phyloP scores from a whole-genome alignment of 2,797 vertebrate genomes.

The Argentina silus region DNA sequence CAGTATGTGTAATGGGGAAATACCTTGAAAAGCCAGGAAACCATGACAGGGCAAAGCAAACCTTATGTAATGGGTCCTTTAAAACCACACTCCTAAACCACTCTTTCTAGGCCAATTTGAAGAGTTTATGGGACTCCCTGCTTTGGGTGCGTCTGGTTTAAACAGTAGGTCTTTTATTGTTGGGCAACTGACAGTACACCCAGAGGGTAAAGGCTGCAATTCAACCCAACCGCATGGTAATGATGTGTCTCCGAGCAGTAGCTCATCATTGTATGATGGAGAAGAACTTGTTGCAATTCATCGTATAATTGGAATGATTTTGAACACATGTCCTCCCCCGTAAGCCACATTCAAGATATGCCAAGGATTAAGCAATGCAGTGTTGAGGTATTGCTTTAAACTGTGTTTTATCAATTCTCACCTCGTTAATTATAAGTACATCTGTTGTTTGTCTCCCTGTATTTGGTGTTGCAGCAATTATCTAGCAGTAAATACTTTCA shows the following conservation, averaged over 20 bases:
- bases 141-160: conserved; percentile 33
- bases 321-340: too few relatives aligned
- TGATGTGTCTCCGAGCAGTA: too few relatives aligned
- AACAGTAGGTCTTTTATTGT: conserved; percentile 33
- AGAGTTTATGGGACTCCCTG: conserved; percentile 33
- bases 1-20: conserved; percentile 57
- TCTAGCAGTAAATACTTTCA: neutral
- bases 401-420: too few relatives aligned
- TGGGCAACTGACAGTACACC: conserved; percentile 21
- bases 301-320: too few relatives aligned
- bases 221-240: neutral
- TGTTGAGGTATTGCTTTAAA: too few relatives aligned
- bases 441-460: neutral
- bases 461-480: neutral
- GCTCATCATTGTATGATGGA: too few relatives aligned
- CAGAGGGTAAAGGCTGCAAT: neutral
- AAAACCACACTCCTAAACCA: conserved; percentile 49
- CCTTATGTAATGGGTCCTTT: conserved; percentile 57
- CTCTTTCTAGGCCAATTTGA: conserved; percentile 32
- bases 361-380: too few relatives aligned
- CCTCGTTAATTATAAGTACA: neutral
- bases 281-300: too few relatives aligned
- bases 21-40: conserved; percentile 69
- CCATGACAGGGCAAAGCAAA: conserved; percentile 57
- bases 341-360: too few relatives aligned